Percentiles rank a stretch among this genome's conserved stretches.
Evolutionary conservation across 2,113 vertebrate species (phyloP).

Genomic region (Urocitellus parryii): DNA sequence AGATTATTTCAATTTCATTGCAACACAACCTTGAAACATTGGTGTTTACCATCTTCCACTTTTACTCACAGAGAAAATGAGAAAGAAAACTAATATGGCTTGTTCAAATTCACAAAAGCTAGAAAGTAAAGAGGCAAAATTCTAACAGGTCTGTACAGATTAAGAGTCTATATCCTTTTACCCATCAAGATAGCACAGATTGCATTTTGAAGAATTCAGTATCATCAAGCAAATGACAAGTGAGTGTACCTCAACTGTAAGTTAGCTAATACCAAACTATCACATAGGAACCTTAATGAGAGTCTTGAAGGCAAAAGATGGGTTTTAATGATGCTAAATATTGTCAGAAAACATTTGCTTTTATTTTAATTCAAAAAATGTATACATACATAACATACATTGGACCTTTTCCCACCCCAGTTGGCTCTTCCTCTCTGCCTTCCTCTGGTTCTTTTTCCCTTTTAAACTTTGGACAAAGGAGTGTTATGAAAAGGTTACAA

Average conservation of each 20-base stretch:
- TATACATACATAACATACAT: background rate
- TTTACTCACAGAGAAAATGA: background rate
- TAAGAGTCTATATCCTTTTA: background rate
- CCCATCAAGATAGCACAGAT: background rate
- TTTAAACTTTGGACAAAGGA: background rate
- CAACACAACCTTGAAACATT: background rate
- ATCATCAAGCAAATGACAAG: background rate
- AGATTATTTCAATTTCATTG: background rate
- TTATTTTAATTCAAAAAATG: background rate
- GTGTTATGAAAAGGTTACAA: background rate
- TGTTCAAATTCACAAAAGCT: conserved; percentile 7
- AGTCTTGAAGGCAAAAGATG: background rate
- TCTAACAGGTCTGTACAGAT: background rate
- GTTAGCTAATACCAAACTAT: background rate
- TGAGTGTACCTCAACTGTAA: background rate
- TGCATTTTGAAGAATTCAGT: background rate
- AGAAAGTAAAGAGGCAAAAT: background rate
- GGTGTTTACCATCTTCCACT: background rate
- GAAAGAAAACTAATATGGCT: background rate
- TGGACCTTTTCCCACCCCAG: background rate
- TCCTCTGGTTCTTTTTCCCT: background rate
- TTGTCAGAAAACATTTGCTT: background rate
- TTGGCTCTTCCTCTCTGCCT: background rate
- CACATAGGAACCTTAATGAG: background rate
- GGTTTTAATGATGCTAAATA: background rate